Conservation (phyloP, 2,797 vertebrate genomes). For the Rhabdomys pumilio region DNA sequence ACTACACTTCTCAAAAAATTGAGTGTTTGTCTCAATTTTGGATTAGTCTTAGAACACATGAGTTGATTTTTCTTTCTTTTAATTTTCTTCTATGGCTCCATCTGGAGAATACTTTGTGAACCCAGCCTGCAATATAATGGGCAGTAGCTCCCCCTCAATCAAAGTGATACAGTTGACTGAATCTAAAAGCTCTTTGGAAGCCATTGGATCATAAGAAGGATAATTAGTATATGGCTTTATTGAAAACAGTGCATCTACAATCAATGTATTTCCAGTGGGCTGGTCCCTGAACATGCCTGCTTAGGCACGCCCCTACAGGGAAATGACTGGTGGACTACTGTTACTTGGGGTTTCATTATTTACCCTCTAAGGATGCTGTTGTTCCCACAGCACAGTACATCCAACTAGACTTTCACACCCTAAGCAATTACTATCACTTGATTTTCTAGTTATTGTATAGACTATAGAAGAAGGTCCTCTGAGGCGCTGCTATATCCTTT, state of each 20-base stretch:
- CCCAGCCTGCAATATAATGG: neutral
- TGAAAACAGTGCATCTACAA: neutral
- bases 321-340: neutral
- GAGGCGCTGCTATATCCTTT: neutral
- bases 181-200: neutral
- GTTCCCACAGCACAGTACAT: neutral
- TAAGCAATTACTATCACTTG: neutral
- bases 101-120: slow-evolving; percentile 35
- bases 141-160: neutral
- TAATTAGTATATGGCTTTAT: neutral
- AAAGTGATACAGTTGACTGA: neutral
- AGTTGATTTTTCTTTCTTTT: neutral
- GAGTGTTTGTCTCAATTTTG: neutral
- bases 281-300: neutral
- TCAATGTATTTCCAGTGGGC: neutral
- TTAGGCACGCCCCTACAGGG: neutral
- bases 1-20: neutral
- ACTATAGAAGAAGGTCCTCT: neutral
- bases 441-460: neutral
- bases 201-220: neutral
- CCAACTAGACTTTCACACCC: neutral
- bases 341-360: neutral
- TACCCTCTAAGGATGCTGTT: neutral
- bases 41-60: slow-evolving; percentile 1
- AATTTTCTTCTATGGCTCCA: neutral